A percentile compares a stretch with the other conserved stretches of the same genome.
Evolutionary conservation across 2,797 vertebrate genomes (phyloP).

Genomic region (Oreonectes daqikongensis): DNA sequence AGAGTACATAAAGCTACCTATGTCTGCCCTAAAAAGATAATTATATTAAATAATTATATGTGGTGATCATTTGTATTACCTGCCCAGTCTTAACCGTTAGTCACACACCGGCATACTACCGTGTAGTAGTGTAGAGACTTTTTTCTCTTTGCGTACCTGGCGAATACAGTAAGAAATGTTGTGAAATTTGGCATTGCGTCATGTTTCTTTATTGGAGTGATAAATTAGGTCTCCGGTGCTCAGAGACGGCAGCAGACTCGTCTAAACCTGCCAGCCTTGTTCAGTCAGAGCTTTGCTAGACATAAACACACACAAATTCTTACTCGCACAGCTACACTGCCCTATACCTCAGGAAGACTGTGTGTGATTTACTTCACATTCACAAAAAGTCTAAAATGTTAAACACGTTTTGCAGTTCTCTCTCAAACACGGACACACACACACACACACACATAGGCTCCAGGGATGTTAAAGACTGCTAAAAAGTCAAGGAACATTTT

Average conservation of each 20-base stretch:
- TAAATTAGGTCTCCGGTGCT: slow-evolving; percentile 2
- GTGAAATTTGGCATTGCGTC: slow-evolving; percentile 25
- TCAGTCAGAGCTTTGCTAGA: slow-evolving; percentile 19
- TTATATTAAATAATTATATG: too few relatives aligned
- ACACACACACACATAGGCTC: too few relatives aligned
- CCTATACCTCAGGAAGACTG: not conserved
- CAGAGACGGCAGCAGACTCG: slow-evolving; percentile 12
- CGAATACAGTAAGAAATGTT: slow-evolving; percentile 7
- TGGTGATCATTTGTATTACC: not conserved
- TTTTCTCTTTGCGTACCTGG: not conserved
- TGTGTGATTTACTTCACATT: too few relatives aligned
- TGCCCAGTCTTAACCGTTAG: not conserved
- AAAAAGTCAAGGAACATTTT: too few relatives aligned
- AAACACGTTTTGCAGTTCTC: too few relatives aligned
- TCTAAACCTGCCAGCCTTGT: slow-evolving; percentile 27
- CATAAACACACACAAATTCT: slow-evolving; percentile 16
- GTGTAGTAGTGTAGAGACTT: not conserved
- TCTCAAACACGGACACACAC: too few relatives aligned
- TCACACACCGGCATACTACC: not conserved
- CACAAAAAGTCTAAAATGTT: too few relatives aligned
- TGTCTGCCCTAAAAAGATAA: too few relatives aligned
- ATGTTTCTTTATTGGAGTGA: slow-evolving; percentile 23
- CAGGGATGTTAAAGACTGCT: too few relatives aligned
- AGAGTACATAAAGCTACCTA: too few relatives aligned
- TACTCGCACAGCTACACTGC: not conserved